These are phyloP conservation scores for Champsocephalus esox DNA, from an alignment of 2,797 vertebrate species.

Conservation along the genomic window DNA sequence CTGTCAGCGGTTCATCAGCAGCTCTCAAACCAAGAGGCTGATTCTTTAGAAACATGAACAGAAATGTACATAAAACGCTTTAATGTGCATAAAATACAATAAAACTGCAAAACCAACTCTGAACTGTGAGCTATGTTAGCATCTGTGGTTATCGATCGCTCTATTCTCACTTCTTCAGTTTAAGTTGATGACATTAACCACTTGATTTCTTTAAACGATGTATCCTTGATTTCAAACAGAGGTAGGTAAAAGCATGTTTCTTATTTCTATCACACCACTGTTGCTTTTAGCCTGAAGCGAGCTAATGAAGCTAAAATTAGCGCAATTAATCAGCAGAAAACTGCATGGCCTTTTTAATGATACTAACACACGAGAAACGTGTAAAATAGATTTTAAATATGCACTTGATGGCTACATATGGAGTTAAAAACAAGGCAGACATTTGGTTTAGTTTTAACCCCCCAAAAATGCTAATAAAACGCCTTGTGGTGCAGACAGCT, in stretches of 20 bases:
- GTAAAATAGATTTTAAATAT: not conserved
- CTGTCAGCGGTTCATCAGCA: constrained; percentile 34
- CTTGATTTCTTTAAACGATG: not conserved
- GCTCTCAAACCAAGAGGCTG: constrained; percentile 22
- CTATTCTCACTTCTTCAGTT: not conserved
- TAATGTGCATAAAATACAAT: constrained; percentile 30
- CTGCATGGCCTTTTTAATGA: not conserved
- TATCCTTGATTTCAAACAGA: not conserved
- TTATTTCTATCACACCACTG: not conserved
- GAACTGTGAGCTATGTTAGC: not conserved
- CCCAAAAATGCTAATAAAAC: not conserved
- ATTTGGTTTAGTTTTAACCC: constrained; percentile 1
- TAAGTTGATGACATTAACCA: not conserved
- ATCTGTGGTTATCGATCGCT: not conserved
- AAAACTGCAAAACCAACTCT: constrained; percentile 18
- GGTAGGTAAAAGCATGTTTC: not conserved
- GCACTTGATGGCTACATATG: not conserved
- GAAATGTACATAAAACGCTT: constrained; percentile 38
- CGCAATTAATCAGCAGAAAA: not conserved
- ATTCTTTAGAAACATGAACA: constrained; percentile 21
- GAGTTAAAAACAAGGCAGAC: not conserved
- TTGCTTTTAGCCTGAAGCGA: not conserved
- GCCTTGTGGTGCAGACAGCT: no score
- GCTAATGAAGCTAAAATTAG: not conserved
- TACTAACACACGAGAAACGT: not conserved